Conservation (phyloP, 2,797 vertebrate genomes). For the Syngnathus acus region DNA sequence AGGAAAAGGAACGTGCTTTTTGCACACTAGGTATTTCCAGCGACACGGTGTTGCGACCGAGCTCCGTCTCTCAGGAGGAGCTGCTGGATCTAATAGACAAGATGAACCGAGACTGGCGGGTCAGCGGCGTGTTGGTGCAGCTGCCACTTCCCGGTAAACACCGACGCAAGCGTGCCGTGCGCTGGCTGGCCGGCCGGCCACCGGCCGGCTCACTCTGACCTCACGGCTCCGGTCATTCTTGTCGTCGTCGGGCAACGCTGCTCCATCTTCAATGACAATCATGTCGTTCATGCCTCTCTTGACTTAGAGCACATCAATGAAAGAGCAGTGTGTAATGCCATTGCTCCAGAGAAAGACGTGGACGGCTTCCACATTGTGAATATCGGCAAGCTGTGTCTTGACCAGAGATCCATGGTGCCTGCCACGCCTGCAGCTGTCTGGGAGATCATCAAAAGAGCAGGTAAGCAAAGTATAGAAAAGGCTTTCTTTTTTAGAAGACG, state of each 20-base stretch:
- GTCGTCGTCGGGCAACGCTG: no score
- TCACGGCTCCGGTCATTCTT: no score
- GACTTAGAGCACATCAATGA: constrained; percentile 78
- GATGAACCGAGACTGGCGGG: constrained; percentile 80
- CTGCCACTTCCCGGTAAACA: constrained; percentile 85
- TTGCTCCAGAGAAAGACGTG: constrained; percentile 86
- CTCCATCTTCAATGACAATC: no score
- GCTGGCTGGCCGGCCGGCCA: no score
- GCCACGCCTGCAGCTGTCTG: constrained; percentile 87
- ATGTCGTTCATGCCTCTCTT: not conserved
- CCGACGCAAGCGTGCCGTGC: not conserved
- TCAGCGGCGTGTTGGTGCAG: constrained; percentile 87
- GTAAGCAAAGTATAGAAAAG: constrained; percentile 45
- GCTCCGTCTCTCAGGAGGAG: constrained; percentile 82
- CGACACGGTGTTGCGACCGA: constrained; percentile 79
- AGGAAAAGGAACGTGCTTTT: constrained; percentile 6
- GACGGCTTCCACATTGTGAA: constrained; percentile 90
- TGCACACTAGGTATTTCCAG: constrained; percentile 79
- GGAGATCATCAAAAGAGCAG: constrained; percentile 85
- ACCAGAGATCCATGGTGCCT: constrained; percentile 82
- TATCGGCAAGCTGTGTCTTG: constrained; percentile 84
- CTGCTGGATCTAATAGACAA: constrained; percentile 78
- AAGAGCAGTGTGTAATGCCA: constrained; percentile 78
- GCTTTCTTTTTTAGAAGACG: no score
- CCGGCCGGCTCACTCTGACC: not conserved